Evolutionary conservation across 2,888 invertebrate species (phyloP).

Genomic region (Thera obeliscata): DNA sequence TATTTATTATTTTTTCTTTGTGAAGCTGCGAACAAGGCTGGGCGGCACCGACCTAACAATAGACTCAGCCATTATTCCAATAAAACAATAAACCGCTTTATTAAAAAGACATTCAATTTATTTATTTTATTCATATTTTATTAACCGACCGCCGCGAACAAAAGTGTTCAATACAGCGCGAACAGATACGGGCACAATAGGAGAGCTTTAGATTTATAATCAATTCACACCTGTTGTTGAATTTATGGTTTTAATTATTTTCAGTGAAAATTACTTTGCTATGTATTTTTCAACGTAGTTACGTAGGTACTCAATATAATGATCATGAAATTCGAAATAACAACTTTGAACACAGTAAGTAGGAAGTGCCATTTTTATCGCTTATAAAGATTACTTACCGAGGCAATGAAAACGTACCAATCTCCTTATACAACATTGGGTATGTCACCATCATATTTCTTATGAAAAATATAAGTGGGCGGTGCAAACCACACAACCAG

Average conservation of each 20-base stretch:
- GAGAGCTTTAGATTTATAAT: conserved; percentile 34
- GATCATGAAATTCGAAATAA: no score
- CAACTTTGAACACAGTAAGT: no score
- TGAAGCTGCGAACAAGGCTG: conserved; percentile 63
- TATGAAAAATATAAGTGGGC: conserved; percentile 58
- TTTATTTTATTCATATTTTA: conserved; percentile 83
- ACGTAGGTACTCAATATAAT: no score
- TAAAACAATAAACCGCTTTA: conserved; percentile 82
- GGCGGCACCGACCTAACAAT: conserved; percentile 73
- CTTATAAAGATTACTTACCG: no score
- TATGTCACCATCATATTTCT: conserved; percentile 25
- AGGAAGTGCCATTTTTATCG: no score
- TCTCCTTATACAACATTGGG: background rate
- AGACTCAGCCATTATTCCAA: conserved; percentile 69
- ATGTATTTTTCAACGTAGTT: no score
- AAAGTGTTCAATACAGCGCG: conserved; percentile 68
- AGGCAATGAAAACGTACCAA: conserved; percentile 8
- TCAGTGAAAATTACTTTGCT: background rate
- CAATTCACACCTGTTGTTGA: conserved; percentile 37
- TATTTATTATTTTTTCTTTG: conserved; percentile 83
- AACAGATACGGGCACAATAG: conserved; percentile 37
- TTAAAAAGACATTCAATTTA: conserved; percentile 84
- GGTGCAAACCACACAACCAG: conserved; percentile 67
- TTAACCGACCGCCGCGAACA: conserved; percentile 68
- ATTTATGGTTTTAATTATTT: conserved; percentile 26